Percentiles rank a stretch among this genome's conserved stretches.
phyloP scores from a whole-genome alignment of 2,113 vertebrate genomes.

The Mobula hypostoma region DNA sequence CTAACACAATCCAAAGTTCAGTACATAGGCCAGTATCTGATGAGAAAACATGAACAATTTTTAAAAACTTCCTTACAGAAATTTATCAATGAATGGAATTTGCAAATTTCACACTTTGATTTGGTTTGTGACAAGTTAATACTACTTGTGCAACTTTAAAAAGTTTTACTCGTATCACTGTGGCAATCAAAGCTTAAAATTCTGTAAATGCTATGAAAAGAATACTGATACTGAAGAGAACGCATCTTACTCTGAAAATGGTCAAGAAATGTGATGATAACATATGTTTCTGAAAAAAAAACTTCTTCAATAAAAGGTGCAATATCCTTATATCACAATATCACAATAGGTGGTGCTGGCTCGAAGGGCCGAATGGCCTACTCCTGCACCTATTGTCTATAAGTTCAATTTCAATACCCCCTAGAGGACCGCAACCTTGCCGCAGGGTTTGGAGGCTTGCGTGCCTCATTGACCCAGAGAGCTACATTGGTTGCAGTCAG shows the following conservation, averaged over 20 bases:
- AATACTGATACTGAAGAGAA: not conserved
- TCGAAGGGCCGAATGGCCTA: no score
- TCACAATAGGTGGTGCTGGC: no score
- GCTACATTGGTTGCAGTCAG: no score
- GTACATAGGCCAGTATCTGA: slow-evolving; percentile 94
- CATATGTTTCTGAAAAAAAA: not conserved
- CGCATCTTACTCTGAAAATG: not conserved
- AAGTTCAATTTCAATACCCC: not conserved
- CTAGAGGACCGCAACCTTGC: no score
- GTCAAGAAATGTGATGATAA: not conserved
- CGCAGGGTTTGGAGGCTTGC: no score
- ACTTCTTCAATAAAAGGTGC: not conserved
- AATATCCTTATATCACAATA: not conserved
- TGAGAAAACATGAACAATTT: slow-evolving; percentile 31
- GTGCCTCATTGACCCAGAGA: no score
- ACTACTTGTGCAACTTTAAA: not conserved
- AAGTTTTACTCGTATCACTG: not conserved
- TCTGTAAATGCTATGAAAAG: not conserved
- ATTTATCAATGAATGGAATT: not conserved
- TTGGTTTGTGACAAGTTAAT: not conserved
- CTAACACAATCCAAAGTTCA: slow-evolving; percentile 96
- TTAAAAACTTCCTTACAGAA: not conserved
- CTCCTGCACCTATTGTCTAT: no score
- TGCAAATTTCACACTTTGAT: not conserved
- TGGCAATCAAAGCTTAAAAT: not conserved